Evolutionary conservation across 2,797 vertebrate species (phyloP), one percentile per base, ranked within the genome.

Genomic region (Galaxias olidus): DNA sequence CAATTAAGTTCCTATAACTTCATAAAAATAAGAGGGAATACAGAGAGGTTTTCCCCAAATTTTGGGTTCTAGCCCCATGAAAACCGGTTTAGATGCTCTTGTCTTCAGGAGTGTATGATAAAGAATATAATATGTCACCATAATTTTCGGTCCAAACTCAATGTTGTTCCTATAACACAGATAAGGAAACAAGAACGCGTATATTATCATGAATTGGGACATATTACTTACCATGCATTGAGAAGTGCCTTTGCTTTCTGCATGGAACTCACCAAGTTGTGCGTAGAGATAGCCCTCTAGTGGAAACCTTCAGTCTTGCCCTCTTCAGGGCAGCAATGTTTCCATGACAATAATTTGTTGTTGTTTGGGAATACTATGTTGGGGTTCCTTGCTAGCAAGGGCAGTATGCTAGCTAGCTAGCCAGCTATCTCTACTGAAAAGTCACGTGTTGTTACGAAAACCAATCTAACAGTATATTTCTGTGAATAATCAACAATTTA

Each of bases 201-300:
- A 30, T 30, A 30, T 30, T 30, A 30, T 30, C 30, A 30, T 2
- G 30, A 30, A 30, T 2, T 30, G 30, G 30, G 30, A 30, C 30
- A 30, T 30, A 30, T 30, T 30, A 30, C 30, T 30, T 30, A 6
- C 30, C 30, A 30, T 30, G 30, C 6, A 30, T 4, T 59, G 19
- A 45, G 57, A 9, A 14, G 20, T 49, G 11, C 4, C 45, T 19
- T 60, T 20, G 10, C 52, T 10, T 61, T 53, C 47, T n/a, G n/a
- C n/a, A n/a, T 56, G 59, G 40, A 41, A 54, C 66, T 69, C 60
- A n/a, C 41, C 4, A 9, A 11, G n/a, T 42, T 53, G 44, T 48
- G 61, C 58, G 76, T 69, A 40, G 47, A 84, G 65, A 0, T 44
- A 14, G 48, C 84, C 78, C 74, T 76, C 89, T 87, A 66, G 76